Base-by-base conservation (phyloP, 2,113 vertebrate species). In the Xiphophorus maculatus region DNA sequence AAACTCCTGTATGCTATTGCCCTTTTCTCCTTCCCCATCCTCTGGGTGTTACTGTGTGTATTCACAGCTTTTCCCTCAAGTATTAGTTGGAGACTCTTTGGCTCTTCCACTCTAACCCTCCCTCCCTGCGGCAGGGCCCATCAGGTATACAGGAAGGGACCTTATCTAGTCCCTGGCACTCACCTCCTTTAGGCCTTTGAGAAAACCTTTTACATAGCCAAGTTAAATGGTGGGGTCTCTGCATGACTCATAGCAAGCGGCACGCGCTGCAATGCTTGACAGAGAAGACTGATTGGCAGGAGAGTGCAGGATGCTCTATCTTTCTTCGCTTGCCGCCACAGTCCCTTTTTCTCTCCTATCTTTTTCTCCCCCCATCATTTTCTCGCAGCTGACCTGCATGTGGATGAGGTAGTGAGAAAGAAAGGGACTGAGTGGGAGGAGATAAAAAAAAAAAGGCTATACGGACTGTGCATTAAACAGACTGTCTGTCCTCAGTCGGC, bases 161-260 rank as follows among this genome's bases (percentile, higher is more conserved):
- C 87, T 92, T 93, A 93, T 93, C 92, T 83, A 64, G 82, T 85
- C 72, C 72, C 68, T 64, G 71, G 82, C 88, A 88, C 84, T 86
- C 82, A 63, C 78, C 86, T 90, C 80, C 76, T 90, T 87, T 80
- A 88, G 83, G 85, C 86, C 74, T 89, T 79, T 83, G 87, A 90
- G 88, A 84, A 92, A 93, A 93, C 84, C 81, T 89, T 92, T 93
- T 89, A 90, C 92, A 90, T 87, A 85, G 89, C 69, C 76, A 67
- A 85, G 88, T 88, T 80, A 90, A 92, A 92, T 82, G 86, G 88
- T 81, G 77, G 71, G 73, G 78, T 65, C 79, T 60, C 82, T 73
- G 76, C 72, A 74, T 71, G 60, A 68, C 60, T 44, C 44, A 71
- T 79, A 32, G 82, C 70, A 40, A 85, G 86, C 71, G 54, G 85